A percentile compares a stretch with the other conserved stretches of the same genome.
phyloP scores from a whole-genome alignment of 2,888 invertebrate species.

The Miltochrista miniata region DNA sequence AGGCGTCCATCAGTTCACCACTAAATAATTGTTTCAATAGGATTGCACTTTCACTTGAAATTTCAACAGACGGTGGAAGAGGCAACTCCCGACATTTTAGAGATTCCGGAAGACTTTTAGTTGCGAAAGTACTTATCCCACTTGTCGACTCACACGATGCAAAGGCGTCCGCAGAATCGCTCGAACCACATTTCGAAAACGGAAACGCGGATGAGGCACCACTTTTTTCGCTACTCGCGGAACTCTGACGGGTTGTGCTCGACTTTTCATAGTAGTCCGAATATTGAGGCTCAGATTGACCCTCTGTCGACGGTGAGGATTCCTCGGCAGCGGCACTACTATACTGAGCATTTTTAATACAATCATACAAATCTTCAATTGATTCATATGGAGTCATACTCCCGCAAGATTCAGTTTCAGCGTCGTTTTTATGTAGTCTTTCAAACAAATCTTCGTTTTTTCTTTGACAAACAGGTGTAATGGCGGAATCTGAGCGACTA shows the following conservation, averaged over 20 bases:
- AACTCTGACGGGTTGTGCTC: slow-evolving; percentile 72
- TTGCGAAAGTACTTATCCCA: slow-evolving; percentile 68
- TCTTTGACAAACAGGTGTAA: slow-evolving; percentile 65
- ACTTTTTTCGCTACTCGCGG: slow-evolving; percentile 76
- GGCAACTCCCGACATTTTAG: slow-evolving; percentile 71
- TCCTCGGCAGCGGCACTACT: slow-evolving; percentile 66
- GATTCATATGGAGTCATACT: slow-evolving; percentile 80
- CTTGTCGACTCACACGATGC: slow-evolving; percentile 78
- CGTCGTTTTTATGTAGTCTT: slow-evolving; percentile 60
- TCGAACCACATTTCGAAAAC: slow-evolving; percentile 79
- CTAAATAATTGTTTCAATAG: slow-evolving; percentile 84
- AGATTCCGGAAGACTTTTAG: slow-evolving; percentile 66
- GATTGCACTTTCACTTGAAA: slow-evolving; percentile 70
- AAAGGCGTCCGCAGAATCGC: slow-evolving; percentile 73
- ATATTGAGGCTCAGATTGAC: slow-evolving; percentile 73
- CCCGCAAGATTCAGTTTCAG: slow-evolving; percentile 71
- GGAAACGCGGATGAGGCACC: slow-evolving; percentile 77
- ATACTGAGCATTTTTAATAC: slow-evolving; percentile 76
- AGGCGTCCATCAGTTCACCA: slow-evolving; percentile 86
- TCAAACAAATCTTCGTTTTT: slow-evolving; percentile 76
- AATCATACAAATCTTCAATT: slow-evolving; percentile 78
- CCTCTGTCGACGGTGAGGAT: slow-evolving; percentile 72
- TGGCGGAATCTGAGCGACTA: slow-evolving; percentile 75
- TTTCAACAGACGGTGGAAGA: slow-evolving; percentile 59
- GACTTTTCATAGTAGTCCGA: slow-evolving; percentile 73